Evolutionary conservation across 2,888 invertebrate genomes (phyloP), one percentile per base, ranked within the genome.

Genomic region (Nomada hirtipes): DNA sequence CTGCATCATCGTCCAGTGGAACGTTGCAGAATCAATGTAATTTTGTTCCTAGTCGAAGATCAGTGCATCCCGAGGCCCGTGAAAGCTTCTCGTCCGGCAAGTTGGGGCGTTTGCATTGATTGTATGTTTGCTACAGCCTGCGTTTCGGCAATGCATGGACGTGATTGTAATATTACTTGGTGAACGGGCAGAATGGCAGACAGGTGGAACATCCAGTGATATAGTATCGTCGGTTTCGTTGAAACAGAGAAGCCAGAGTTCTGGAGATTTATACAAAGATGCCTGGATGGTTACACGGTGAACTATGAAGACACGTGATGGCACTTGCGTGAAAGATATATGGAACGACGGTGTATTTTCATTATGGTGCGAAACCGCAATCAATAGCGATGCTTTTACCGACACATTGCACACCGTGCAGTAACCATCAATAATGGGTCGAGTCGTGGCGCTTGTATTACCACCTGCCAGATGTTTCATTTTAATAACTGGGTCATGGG

Each of bases 21-120:
- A 44, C 26, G 9, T 70, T 60, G 57, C 61, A 61, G 73, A 65
- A 79, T 68, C 83, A 64, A 71, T 76, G 78, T 75, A 82, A 83
- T 82, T 78, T 78, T 29, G 42, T 47, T 26, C 52, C 11, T n/a
- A 36, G 23, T 1, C 15, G 11, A 26, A 47, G 26, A 23, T 53
- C 4, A 4, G 59, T 23, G 59, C 11, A 20, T 9, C 50, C 10
- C 18, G 10, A 68, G 36, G n/a, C 11, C 52, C 11, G 23, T 70
- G 59, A 42, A 42, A 63, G 47, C 69, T 50, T 59, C 65, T 69
- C 44, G 53, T 64, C 47, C 47, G 1, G 7, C n/a, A 53, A 36
- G 29, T 61, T 67, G n/a, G 4, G 23, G 2, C 55, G 23, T 20
- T 55, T 0, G 44, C 63, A 72, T 81, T 57, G 71, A 71, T 68